Percentiles rank a stretch among this genome's conserved stretches.
Conservation (phyloP, 1,140 invertebrate species). For the Calliopsis andreniformis region DNA sequence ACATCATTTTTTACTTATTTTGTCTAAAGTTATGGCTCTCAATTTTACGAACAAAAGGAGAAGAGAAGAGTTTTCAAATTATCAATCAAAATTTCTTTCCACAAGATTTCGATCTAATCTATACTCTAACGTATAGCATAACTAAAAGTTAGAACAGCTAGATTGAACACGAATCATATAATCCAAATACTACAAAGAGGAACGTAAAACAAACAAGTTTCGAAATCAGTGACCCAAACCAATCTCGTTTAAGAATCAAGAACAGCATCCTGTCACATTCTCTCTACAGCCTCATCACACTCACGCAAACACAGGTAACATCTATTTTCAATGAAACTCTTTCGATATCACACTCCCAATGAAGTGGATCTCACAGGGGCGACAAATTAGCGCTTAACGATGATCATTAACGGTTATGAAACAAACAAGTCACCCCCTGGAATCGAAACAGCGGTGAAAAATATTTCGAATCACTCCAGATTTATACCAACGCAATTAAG, state of each 20-base stretch:
- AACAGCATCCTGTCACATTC: background rate
- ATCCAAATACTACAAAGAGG: no score
- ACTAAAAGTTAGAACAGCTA: no score
- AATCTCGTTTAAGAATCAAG: background rate
- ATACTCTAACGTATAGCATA: no score
- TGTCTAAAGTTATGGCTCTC: no score
- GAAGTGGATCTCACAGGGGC: background rate
- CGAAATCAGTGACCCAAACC: no score
- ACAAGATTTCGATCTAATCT: no score
- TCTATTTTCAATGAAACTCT: background rate
- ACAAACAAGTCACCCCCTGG: background rate
- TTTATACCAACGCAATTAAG: background rate
- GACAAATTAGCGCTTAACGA: conserved; percentile 17
- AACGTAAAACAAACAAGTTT: background rate
- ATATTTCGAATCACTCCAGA: no score
- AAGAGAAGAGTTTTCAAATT: no score
- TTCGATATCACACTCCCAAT: background rate
- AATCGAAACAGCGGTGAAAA: background rate
- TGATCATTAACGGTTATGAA: conserved; percentile 2
- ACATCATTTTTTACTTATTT: no score
- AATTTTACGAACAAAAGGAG: no score
- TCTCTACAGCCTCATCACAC: background rate
- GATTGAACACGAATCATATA: no score
- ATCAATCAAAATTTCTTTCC: no score
- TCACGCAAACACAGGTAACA: background rate